Evolutionary conservation across 2,113 vertebrate species (phyloP), one percentile per base, ranked within the genome.

Genomic region (Clinocottus analis): DNA sequence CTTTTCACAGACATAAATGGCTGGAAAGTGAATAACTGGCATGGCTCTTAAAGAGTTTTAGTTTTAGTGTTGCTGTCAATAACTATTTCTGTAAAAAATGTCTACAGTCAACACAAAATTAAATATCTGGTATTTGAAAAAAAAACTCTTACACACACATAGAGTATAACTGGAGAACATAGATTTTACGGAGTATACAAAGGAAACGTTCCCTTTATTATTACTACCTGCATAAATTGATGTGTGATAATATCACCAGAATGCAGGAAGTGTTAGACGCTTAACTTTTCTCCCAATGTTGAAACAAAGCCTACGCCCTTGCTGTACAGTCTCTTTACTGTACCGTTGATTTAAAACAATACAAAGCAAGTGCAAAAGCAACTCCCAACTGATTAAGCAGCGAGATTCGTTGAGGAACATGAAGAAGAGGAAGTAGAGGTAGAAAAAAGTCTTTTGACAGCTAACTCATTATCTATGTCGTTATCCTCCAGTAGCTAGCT

Each of bases 391-490:
- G 84, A 89, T 90, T 86, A 86, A 85, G 72, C 78, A 90, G 79
- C 75, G 49, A 66, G 60, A 43, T 29, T n/a, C 74, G 70, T 77
- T 74, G 75, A 75, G 78, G 45, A 88, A 77, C 49, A 76, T 45
- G 61, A 72, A 77, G 16, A 29, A 59, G 72, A 72, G 75, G 75
- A 73, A 68, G 21, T 27, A 49, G 72, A 72, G 77, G 73, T 71
- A 68, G 16, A 63, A 79, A 82, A 85, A 78, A 78, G 77, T 56
- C 69, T 75, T 90, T 83, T 90, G 78, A 89, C 88, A 89, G 90
- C 86, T 68, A 88, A 86, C 86, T 93, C 89, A 91, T 93, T 92
- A 94, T 92, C 84, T 86, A 83, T 77, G 87, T 86, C 75, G 85
- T 88, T 92, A 91, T 91, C 86, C 89, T 85, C 75, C 82, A 80